These are phyloP conservation scores for Phasia obesa DNA, from an alignment of 2,888 invertebrate genomes.

Conservation along the genomic window DNA sequence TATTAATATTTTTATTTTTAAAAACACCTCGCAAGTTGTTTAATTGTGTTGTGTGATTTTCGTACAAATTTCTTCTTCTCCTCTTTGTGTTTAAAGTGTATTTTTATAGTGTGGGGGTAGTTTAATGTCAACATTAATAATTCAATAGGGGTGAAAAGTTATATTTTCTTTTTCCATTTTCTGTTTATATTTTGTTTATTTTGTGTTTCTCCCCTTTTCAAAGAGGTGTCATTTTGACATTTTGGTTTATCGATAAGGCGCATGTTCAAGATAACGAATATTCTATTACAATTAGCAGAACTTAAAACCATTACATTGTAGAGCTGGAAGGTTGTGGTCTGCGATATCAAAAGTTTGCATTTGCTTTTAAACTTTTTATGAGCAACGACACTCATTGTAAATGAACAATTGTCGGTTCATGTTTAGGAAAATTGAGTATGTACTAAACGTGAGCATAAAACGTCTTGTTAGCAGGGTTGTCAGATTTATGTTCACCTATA, in stretches of 20 bases:
- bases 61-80: conserved; percentile 12
- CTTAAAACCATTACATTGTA: not conserved
- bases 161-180: conserved; percentile 30
- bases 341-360: not conserved
- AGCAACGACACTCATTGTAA: too few relatives aligned
- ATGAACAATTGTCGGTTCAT: too few relatives aligned
- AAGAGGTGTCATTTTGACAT: conserved; percentile 54
- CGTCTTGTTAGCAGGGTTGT: too few relatives aligned
- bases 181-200: conserved; percentile 48
- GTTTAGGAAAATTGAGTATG: too few relatives aligned
- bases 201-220: not conserved
- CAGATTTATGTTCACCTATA: too few relatives aligned
- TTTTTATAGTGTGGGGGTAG: conserved; percentile 50
- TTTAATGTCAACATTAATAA: conserved; percentile 67
- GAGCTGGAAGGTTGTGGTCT: not conserved
- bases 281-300: conserved; percentile 14
- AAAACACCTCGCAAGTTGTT: not conserved
- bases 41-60: not conserved
- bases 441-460: too few relatives aligned
- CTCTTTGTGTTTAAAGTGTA: conserved; percentile 15
- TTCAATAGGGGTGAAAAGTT: conserved; percentile 60
- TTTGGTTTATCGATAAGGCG: not conserved
- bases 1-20: not conserved
- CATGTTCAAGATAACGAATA: not conserved
- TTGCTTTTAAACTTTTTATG: not conserved